Conservation (phyloP, 2,888 invertebrate genomes). For the Syrphus vitripennis region DNA sequence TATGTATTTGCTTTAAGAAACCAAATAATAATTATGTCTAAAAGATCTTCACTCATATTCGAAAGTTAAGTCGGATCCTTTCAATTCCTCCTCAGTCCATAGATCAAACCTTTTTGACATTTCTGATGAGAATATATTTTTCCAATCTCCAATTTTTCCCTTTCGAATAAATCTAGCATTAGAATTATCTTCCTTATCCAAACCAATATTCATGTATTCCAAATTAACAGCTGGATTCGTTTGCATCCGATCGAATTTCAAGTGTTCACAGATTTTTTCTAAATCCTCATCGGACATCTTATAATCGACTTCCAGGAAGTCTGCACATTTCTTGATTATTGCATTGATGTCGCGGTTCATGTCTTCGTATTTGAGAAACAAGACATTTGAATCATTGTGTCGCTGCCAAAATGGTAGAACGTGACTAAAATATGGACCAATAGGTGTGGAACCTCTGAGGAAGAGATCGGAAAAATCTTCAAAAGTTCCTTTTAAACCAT, state of each 20-base stretch:
- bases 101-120: constrained; percentile 87
- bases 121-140: constrained; percentile 88
- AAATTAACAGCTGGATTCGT: constrained; percentile 90
- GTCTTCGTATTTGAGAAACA: constrained; percentile 92
- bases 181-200: constrained; percentile 73
- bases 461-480: constrained; percentile 90
- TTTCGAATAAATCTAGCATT: constrained; percentile 87
- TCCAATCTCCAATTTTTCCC: constrained; percentile 90
- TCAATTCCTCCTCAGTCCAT: constrained; percentile 85
- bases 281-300: constrained; percentile 86
- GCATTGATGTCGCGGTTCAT: constrained; percentile 88
- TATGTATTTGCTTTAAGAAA: too few relatives aligned
- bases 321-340: constrained; percentile 86
- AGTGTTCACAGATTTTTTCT: constrained; percentile 86
- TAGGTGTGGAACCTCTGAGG: constrained; percentile 85
- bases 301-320: constrained; percentile 83
- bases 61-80: constrained; percentile 85
- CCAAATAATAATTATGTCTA: too few relatives aligned
- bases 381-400: constrained; percentile 86
- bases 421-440: constrained; percentile 86
- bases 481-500: constrained; percentile 85
- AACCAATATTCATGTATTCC: constrained; percentile 78
- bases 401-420: constrained; percentile 87
- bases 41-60: constrained; percentile 82
- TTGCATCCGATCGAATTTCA: constrained; percentile 92